Evolutionary conservation across 2,797 vertebrate species (phyloP).

Genomic region (Hozukius guyotensis): DNA sequence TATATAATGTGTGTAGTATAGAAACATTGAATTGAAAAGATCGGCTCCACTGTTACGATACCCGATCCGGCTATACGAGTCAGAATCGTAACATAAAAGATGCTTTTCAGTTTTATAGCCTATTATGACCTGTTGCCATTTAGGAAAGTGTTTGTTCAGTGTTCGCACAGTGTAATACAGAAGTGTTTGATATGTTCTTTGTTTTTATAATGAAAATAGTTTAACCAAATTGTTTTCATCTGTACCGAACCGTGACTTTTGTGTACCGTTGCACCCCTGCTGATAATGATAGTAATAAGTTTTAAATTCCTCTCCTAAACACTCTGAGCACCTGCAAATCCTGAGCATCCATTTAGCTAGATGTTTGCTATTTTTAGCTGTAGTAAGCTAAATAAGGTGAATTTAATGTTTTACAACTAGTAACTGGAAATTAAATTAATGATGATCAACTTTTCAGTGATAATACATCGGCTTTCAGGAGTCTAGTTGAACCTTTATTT

Average conservation of each 20-base stretch:
- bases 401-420: background rate
- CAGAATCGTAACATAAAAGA: background rate
- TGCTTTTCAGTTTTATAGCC: background rate
- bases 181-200: background rate
- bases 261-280: background rate
- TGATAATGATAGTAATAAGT: background rate
- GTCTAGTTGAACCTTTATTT: background rate
- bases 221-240: background rate
- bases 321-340: background rate
- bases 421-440: background rate
- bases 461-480: background rate
- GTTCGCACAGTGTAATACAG: background rate
- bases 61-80: accelerated
- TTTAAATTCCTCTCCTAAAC: background rate
- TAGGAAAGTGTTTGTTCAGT: background rate
- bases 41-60: too few relatives aligned
- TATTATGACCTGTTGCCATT: background rate
- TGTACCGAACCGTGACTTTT: background rate
- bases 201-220: background rate
- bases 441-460: background rate
- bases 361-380: background rate
- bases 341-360: background rate
- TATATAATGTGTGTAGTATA: accelerated
- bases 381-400: background rate
- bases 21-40: too few relatives aligned